These are phyloP conservation scores for Parazoanthus darwini DNA, from an alignment of 92 coral and sea anemone genomes.

Conservation along the genomic window DNA sequence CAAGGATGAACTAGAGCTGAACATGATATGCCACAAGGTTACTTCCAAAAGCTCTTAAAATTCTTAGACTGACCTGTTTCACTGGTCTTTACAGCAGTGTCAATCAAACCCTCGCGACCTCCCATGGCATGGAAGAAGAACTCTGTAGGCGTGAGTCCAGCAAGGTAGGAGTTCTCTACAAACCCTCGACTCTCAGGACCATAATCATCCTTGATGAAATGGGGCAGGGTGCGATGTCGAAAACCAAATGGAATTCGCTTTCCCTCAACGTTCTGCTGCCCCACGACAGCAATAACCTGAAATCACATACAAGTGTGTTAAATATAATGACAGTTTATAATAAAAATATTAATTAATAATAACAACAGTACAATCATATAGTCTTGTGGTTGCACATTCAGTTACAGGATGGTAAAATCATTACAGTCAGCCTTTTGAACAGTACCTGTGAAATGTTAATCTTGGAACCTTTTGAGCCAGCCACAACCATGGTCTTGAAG, in stretches of 20 bases:
- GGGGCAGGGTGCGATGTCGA: constrained; percentile 98
- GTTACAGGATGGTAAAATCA: neutral
- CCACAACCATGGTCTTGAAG: constrained; percentile 99
- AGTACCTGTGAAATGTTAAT: constrained; percentile 97
- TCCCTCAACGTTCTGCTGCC: constrained; percentile 99
- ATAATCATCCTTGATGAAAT: constrained; percentile 97
- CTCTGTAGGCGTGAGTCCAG: constrained; percentile 99
- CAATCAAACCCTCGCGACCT: constrained; percentile 99
- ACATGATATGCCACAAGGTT: neutral
- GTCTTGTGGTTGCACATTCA: too few species aligned
- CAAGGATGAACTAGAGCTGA: neutral
- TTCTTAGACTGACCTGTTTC: constrained; percentile 60
- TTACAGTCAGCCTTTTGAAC: neutral
- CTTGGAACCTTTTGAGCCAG: constrained; percentile 99
- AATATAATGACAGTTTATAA: too few species aligned
- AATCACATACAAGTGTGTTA: neutral
- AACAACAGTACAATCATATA: too few species aligned
- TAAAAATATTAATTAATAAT: too few species aligned
- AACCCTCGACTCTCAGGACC: constrained; percentile 99
- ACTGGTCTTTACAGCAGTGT: constrained; percentile 99
- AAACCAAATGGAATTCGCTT: constrained; percentile 99
- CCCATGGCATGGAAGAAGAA: constrained; percentile 99
- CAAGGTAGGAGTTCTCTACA: constrained; percentile 99
- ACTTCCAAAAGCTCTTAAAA: neutral
- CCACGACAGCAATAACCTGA: constrained; percentile 99